Base-by-base conservation (phyloP, 1,140 invertebrate species). In the Eupeodes corollae region DNA sequence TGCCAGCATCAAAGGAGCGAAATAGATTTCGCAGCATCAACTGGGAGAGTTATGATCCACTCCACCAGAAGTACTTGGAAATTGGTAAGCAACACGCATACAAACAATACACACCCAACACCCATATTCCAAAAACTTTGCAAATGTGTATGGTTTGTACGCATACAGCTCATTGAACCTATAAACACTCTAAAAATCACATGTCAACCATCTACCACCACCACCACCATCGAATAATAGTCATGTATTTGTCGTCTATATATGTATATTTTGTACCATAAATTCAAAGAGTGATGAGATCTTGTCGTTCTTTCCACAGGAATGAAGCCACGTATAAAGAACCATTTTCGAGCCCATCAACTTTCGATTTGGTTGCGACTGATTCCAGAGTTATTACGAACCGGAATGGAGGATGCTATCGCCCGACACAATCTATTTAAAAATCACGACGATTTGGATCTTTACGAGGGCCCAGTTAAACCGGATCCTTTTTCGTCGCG, bases 311-410 rank as follows among this genome's bases (percentile, higher is more conserved):
- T 26, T 26, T 48, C 72, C 70, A 2, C 73, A 92, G 88, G 86
- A 47, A 83, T 88, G 78, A 91, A 90, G 69, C 86, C 88, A 2
- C 79, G 84, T 56, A 81, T 91, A 71, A 90, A 91, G 63, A 91
- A 94, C 69, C 93, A 95, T 68, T 96, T 91, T 70, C 77, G 91
- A 18, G 90, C 90, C 12, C 88, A 92, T 70, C 90, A 94, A 61
- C 73, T 95, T 16, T 93, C 91, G 5, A 89, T 97, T 40, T 97
- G 93, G 93, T 70, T 91, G 12, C 80, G 90, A 34, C 75, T 96
- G 9, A 88, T 98, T 39, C 93, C 93, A 0, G 90, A 93, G 67
- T 76, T 97, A 13, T 91, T 97, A 70, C 73, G 84, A 37, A 84
- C 86, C 1, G 88, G 88, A 13, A 88, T 89, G 83, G 85, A 89